Evolutionary conservation across 2,797 vertebrate species (phyloP), one percentile per base, ranked within the genome.

Genomic region (Poeciliopsis gracilis): DNA sequence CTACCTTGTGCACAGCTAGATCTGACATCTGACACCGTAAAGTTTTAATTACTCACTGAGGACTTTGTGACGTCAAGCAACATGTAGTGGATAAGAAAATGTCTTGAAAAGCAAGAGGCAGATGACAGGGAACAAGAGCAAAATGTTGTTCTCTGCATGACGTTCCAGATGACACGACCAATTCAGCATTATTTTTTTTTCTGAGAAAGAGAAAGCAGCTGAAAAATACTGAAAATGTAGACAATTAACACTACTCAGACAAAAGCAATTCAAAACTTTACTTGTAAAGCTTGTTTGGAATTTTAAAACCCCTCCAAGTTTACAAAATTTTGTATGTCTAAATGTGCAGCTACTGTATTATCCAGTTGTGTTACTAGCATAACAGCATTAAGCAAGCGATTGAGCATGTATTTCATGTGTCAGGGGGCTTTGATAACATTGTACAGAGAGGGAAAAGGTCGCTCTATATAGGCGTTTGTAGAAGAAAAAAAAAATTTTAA

Each of bases 21-120:
- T 70, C 25, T 45, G 41, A 70, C 67, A n/a, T 70, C 25, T 45
- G 41, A 70, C 67, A 70, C 41, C 41, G 25, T 70, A 28, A 45
- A 70, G 41, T 45, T 70, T 70, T 70, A 70, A 70, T 70, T 46
- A 70, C 67, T 70, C 67, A 70, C 25, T 45, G 23, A 45, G 67
- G 67, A 45, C 45, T 70, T 70, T 28, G 25, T 70, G 38, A 45
- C 13, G 41, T 69, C 25, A 69, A 70, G 67, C 25, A 45, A 70
- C 25, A 28, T 28, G 25, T 45, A n/a, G 41, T 16, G 25, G 25
- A 28, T n/a, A 45, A 70, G n/a, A 43, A 45, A 45, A 70, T 16
- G 25, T n/a, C 10, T 67, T 41, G 67, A 45, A 43, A 70, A 45
- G 67, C 67, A 70, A 45, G 41, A 70, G 13, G 23, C 25, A 45